These are phyloP conservation scores for Irena cyanogastra DNA, from an alignment of 2,113 vertebrate species.

Conservation along the genomic window DNA sequence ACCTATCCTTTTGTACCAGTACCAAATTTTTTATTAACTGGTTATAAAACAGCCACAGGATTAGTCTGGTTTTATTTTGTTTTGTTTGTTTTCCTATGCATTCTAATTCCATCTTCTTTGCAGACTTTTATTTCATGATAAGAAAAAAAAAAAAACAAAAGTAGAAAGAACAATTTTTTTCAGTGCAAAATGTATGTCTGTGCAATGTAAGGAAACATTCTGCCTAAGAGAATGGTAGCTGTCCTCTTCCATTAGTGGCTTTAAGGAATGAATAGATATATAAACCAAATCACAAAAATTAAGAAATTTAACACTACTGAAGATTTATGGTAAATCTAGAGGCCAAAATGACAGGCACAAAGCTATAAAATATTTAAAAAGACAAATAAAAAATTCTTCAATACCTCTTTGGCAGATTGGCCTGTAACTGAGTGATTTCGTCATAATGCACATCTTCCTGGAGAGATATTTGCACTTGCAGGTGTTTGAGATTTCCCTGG, in stretches of 20 bases:
- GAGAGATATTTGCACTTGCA: neutral
- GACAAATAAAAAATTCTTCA: neutral
- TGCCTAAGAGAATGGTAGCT: neutral
- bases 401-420: neutral
- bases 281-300: neutral
- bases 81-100: neutral
- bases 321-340: neutral
- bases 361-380: neutral
- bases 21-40: neutral
- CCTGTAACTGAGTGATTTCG: neutral
- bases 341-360: neutral
- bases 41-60: neutral
- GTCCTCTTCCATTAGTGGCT: neutral
- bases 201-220: neutral
- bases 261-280: neutral
- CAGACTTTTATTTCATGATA: neutral
- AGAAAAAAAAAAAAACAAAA: neutral
- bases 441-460: neutral
- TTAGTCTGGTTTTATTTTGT: neutral
- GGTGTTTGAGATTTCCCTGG: neutral
- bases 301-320: neutral
- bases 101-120: neutral
- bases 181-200: neutral
- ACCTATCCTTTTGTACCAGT: neutral
- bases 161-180: neutral